Percentiles rank a stretch among this genome's conserved stretches.
Conservation (phyloP, 2,113 vertebrate species). For the Toxostoma redivivum region DNA sequence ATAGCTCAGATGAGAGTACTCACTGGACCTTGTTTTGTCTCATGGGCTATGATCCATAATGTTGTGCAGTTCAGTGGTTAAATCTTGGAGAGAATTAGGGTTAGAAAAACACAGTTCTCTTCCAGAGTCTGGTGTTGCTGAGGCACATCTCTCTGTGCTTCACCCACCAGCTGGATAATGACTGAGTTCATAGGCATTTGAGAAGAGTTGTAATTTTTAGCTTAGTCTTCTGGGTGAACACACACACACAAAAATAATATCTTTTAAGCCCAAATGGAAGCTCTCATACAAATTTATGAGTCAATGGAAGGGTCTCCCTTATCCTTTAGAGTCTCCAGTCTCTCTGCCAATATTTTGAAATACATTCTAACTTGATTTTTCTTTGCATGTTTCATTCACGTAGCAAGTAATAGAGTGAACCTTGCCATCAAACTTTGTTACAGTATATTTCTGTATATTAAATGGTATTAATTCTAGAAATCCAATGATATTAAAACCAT, state of each 20-base stretch:
- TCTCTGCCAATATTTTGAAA: background rate
- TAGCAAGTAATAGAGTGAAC: background rate
- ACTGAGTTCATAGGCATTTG: background rate
- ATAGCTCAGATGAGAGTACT: background rate
- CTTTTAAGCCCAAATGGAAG: background rate
- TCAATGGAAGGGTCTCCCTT: background rate
- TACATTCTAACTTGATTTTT: background rate
- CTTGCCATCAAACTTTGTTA: background rate
- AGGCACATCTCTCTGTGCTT: background rate
- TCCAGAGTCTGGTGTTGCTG: background rate
- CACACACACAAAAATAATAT: too few species aligned
- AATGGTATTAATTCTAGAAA: background rate
- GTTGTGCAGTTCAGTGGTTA: background rate
- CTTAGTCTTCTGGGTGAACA: background rate
- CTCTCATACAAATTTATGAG: background rate
- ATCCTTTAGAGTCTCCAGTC: background rate
- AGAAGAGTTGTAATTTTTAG: background rate
- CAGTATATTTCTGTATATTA: background rate
- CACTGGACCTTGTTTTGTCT: background rate
- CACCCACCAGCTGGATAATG: background rate
- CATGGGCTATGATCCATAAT: background rate
- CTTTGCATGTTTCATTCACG: background rate
- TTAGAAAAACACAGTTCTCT: background rate
- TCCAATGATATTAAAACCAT: background rate
- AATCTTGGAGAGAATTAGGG: background rate